A percentile compares a stretch with the other conserved stretches of the same genome.
phyloP scores from a whole-genome alignment of 2,113 vertebrate species.

The Carettochelys insculpta region DNA sequence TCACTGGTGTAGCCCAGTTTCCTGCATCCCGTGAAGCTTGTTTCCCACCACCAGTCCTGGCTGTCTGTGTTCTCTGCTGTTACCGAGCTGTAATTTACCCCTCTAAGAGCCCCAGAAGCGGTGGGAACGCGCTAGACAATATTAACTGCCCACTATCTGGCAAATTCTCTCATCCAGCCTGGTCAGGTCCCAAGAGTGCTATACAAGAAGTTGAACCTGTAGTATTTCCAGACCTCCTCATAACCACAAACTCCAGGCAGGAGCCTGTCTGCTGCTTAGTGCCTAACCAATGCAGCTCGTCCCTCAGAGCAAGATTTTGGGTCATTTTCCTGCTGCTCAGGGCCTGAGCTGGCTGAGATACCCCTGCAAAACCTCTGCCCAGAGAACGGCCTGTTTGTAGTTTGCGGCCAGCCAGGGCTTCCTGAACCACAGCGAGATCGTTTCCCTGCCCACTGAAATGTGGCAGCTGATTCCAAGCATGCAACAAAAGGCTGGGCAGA shows the following conservation, averaged over 20 bases:
- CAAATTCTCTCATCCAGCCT: too few relatives aligned
- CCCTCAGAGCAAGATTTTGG: background rate
- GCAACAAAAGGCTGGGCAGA: background rate
- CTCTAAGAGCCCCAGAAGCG: too few relatives aligned
- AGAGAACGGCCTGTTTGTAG: background rate
- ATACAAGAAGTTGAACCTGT: too few relatives aligned
- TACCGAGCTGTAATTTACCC: too few relatives aligned
- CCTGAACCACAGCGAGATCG: background rate
- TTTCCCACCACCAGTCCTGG: too few relatives aligned
- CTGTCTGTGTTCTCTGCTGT: too few relatives aligned
- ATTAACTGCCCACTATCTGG: too few relatives aligned
- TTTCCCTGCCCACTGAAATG: background rate
- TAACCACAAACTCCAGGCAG: background rate
- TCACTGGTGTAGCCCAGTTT: too few relatives aligned
- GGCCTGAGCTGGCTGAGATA: background rate
- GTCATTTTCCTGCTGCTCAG: background rate
- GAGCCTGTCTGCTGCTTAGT: background rate
- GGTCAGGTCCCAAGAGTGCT: too few relatives aligned
- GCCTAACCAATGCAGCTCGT: background rate
- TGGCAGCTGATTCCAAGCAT: background rate
- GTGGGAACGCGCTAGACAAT: too few relatives aligned
- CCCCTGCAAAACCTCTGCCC: background rate
- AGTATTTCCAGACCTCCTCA: background rate
- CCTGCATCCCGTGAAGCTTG: too few relatives aligned
- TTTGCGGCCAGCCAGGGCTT: background rate